Evolutionary conservation across 2,797 vertebrate genomes (phyloP).

Genomic region (Acanthornis magna): DNA sequence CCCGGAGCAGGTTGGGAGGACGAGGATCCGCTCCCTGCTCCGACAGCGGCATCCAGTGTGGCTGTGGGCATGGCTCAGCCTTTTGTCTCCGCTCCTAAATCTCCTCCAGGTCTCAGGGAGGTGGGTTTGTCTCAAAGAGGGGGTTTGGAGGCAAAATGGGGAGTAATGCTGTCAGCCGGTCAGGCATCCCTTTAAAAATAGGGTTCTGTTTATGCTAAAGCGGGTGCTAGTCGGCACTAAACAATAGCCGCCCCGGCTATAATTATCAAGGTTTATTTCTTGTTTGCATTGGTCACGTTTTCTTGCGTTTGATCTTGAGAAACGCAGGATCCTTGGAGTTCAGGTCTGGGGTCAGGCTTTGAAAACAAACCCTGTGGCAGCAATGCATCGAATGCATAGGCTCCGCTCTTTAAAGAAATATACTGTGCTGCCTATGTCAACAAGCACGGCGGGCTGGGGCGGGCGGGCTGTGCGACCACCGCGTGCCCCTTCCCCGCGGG

Average conservation of each 20-base stretch:
- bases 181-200: conserved; percentile 59
- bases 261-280: conserved; percentile 58
- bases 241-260: conserved; percentile 59
- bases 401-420: conserved; percentile 47
- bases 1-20: accelerated
- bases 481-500: background rate
- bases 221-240: conserved; percentile 46
- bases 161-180: background rate
- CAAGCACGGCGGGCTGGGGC: background rate
- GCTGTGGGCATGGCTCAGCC: background rate
- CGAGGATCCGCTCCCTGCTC: accelerated
- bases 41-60: accelerated
- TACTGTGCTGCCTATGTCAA: background rate
- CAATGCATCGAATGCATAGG: conserved; percentile 41
- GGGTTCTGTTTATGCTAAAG: conserved; percentile 49
- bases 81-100: background rate
- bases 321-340: conserved; percentile 44
- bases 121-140: background rate
- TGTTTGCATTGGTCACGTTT: conserved; percentile 62
- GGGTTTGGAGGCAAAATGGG: background rate
- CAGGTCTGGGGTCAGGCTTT: conserved; percentile 51
- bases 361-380: conserved; percentile 46
- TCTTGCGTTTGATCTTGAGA: conserved; percentile 57
- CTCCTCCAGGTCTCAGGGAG: background rate
- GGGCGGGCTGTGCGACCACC: conserved; percentile 14